phyloP scores from a whole-genome alignment of 2,888 invertebrate species.

The Drosophila eohydei region DNA sequence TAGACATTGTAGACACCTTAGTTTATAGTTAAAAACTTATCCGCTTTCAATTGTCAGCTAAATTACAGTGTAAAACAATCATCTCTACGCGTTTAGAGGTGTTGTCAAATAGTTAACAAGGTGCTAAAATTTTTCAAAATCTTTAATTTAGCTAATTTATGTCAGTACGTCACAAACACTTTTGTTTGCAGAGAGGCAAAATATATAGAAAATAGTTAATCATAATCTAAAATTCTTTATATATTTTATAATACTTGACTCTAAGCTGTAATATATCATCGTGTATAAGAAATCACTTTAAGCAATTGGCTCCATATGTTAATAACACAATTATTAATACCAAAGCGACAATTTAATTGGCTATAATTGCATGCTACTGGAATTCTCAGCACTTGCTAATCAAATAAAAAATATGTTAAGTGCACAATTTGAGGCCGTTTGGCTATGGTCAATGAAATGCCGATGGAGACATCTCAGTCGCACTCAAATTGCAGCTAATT shows the following conservation, averaged over 20 bases:
- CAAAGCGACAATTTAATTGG: slow-evolving; percentile 29
- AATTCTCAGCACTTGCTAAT: slow-evolving; percentile 44
- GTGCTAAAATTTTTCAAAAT: neutral
- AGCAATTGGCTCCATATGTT: slow-evolving; percentile 45
- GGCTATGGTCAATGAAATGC: slow-evolving; percentile 63
- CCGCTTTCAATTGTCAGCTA: neutral
- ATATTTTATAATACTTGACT: neutral
- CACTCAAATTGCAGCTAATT: slow-evolving; percentile 73
- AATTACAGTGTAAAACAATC: neutral
- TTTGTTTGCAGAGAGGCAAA: neutral
- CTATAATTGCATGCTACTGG: slow-evolving; percentile 51
- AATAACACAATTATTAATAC: slow-evolving; percentile 32
- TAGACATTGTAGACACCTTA: neutral
- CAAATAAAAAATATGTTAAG: slow-evolving; percentile 51
- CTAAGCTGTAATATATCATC: neutral
- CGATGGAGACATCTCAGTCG: slow-evolving; percentile 53
- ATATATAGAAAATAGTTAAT: neutral
- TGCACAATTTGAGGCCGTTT: slow-evolving; percentile 56
- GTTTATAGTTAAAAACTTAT: slow-evolving; percentile 2
- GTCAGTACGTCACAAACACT: neutral
- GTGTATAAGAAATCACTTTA: neutral
- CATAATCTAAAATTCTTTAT: neutral
- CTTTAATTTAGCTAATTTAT: neutral
- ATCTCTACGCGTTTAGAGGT: neutral
- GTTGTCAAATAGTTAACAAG: neutral